Conservation (phyloP, 2,797 vertebrate species). For the Sebastiscus albofasciatus region DNA sequence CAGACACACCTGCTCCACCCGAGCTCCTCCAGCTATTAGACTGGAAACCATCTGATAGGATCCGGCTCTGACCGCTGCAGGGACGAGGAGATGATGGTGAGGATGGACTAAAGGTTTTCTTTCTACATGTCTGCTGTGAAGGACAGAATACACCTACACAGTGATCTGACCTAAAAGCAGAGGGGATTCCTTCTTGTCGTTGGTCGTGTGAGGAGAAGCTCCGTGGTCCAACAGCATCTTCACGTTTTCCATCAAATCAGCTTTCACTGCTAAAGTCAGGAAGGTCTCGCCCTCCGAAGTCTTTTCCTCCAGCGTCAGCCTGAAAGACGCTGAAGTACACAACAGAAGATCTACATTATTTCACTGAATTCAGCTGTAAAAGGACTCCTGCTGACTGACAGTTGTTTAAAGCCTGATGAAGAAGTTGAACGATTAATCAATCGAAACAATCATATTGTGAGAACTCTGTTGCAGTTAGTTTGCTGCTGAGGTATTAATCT, state of each 20-base stretch:
- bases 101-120: background rate
- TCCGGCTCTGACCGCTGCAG: constrained; percentile 82
- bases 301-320: constrained; percentile 86
- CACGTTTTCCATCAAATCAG: constrained; percentile 82
- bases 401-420: too few species aligned
- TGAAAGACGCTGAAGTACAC: constrained; percentile 49
- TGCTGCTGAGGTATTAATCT: too few species aligned
- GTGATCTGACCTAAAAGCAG: constrained; percentile 82
- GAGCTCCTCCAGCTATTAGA: constrained; percentile 82
- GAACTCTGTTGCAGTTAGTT: too few species aligned
- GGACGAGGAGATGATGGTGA: background rate
- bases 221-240: constrained; percentile 83
- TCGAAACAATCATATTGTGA: accelerated
- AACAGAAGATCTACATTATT: background rate
- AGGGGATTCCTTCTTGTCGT: constrained; percentile 86
- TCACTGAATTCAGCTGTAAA: background rate
- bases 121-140: background rate
- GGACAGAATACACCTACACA: background rate
- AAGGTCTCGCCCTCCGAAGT: constrained; percentile 86
- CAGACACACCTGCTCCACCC: constrained; percentile 84
- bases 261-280: constrained; percentile 84
- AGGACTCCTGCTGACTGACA: too few species aligned
- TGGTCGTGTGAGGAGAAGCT: constrained; percentile 85
- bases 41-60: constrained; percentile 80
- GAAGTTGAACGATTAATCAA: too few species aligned